phyloP scores from a whole-genome alignment of 1,140 invertebrate genomes.

The Cheumatopsyche charites region DNA sequence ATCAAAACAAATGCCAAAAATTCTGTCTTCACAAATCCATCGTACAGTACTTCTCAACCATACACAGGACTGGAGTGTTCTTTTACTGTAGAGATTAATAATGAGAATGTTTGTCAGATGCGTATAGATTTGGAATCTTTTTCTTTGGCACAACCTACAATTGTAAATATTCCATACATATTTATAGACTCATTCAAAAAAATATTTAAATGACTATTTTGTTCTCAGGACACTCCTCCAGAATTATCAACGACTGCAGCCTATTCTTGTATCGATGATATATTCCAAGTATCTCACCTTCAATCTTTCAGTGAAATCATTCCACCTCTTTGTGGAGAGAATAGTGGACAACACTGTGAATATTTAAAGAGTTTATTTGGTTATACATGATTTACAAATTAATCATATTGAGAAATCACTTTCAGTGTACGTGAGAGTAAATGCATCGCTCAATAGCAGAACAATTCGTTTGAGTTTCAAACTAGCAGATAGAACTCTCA shows the following conservation, averaged over 20 bases:
- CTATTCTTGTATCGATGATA: conserved; percentile 57
- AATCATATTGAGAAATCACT: too few relatives aligned
- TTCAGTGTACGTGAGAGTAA: conserved; percentile 58
- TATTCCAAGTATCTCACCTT: conserved; percentile 62
- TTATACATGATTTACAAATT: background rate
- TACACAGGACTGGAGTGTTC: conserved; percentile 59
- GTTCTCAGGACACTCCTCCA: background rate
- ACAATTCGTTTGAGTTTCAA: conserved; percentile 58
- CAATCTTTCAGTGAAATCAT: conserved; percentile 60
- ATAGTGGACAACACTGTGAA: conserved; percentile 75
- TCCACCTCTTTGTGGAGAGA: conserved; percentile 76
- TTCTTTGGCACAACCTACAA: conserved; percentile 69
- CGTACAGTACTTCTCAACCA: conserved; percentile 51
- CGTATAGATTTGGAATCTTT: conserved; percentile 81
- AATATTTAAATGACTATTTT: background rate
- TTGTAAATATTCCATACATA: conserved; percentile 50
- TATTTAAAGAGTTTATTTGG: background rate
- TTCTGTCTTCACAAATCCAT: conserved; percentile 59
- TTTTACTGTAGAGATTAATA: conserved; percentile 60
- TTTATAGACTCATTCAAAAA: background rate
- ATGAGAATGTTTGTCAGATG: conserved; percentile 66
- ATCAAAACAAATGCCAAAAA: conserved; percentile 59
- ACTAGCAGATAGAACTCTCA: conserved; percentile 55
- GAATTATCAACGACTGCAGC: conserved; percentile 52
- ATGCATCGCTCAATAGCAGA: conserved; percentile 57